Evolutionary conservation across 2,113 vertebrate species (phyloP), one percentile per base, ranked within the genome.

Genomic region (Hassar affinis): DNA sequence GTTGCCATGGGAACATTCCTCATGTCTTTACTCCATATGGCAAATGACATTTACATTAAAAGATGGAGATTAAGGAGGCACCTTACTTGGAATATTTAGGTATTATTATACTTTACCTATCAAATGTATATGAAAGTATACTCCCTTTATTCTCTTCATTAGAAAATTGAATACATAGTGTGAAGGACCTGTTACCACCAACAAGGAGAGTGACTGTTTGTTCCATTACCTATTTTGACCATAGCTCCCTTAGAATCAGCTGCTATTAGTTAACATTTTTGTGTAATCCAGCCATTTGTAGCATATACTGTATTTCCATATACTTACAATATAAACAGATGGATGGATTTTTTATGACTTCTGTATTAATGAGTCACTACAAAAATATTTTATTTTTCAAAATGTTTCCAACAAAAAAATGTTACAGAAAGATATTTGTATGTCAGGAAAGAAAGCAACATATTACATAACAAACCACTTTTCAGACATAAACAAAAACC

Each of bases 1-100:
- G 88, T 89, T 89, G 86, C 84, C 86, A 89, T 89, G 86, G 88
- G 71, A 87, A 89, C 86, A 69, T 80, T 84, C 47, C 62, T 80
- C 84, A 82, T 80, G 79, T 84, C 84, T 84, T 69, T 42, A 18
- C 82, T 12, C 62, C 81, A 86, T 78, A 86, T 79, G 76, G 77
- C 80, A 84, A 85, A 82, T 79, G 84, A 52, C 77, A 77, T 83
- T 80, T 85, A 85, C 87, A 86, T 81, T 85, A 85, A 85, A 38
- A 79, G 59, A 80, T 51, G 11, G 64, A 85, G 52, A 87, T 83
- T 75, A 80, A 79, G 33, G 52, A 83, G 59, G 76, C 68, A 54
- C 74, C 79, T 59, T 68, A 27, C 33, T 54, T 52, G 72, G 68
- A 59, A 51, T 42, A 79, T 84, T 80, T 75, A n/a, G 33, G 45